Evolutionary conservation across 2,113 vertebrate species (phyloP).

Genomic region (Paraplagusia blochii): DNA sequence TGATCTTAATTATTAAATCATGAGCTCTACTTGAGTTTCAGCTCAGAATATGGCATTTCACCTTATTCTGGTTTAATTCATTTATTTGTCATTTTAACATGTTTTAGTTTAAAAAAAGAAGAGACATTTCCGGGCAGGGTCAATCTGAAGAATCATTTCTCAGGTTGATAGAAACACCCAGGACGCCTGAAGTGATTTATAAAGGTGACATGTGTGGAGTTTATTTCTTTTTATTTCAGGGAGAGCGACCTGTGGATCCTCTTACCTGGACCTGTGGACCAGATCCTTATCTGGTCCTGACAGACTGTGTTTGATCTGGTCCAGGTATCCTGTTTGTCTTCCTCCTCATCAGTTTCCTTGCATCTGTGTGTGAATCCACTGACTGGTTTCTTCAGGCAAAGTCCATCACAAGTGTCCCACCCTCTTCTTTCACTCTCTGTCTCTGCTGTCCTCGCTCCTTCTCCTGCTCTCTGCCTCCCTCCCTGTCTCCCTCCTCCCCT

Average conservation of each 20-base stretch:
- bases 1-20: too few species aligned
- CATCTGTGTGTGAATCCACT: slow-evolving; percentile 36
- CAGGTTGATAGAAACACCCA: not conserved
- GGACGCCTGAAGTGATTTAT: not conserved
- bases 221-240: slow-evolving; percentile 4
- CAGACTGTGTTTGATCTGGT: slow-evolving; percentile 40
- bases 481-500: not conserved
- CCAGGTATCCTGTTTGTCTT: slow-evolving; percentile 47
- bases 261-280: slow-evolving; percentile 13
- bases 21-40: too few species aligned
- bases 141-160: too few species aligned
- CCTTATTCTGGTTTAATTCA: too few species aligned
- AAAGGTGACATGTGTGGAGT: not conserved
- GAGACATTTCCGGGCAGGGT: too few species aligned
- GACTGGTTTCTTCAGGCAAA: slow-evolving; percentile 56
- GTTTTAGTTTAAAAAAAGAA: too few species aligned
- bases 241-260: slow-evolving; percentile 14
- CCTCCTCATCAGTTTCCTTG: slow-evolving; percentile 58
- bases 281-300: slow-evolving; percentile 38
- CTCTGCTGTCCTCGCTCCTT: not conserved
- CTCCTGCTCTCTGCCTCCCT: not conserved
- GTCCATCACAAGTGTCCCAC: slow-evolving; percentile 61
- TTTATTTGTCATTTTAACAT: too few species aligned
- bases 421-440: slow-evolving; percentile 46
- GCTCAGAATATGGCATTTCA: too few species aligned